Conservation (phyloP, 1,140 invertebrate genomes). For the Heliconius melpomene region DNA sequence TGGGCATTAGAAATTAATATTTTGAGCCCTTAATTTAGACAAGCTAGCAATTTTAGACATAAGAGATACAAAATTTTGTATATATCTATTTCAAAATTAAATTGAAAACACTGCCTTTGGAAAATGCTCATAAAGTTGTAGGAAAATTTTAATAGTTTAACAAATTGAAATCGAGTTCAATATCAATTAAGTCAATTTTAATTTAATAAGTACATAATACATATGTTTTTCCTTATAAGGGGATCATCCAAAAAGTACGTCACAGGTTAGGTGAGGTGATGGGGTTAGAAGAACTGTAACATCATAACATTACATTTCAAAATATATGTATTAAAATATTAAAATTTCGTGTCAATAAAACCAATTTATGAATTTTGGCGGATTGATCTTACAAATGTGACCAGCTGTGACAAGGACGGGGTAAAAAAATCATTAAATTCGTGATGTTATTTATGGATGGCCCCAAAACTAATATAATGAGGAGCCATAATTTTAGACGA, state of each 20-base stretch:
- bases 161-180: constrained; percentile 11
- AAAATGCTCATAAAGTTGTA: constrained; percentile 52
- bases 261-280: too few species aligned
- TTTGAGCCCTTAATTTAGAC: background rate
- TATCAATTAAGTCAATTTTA: constrained; percentile 12
- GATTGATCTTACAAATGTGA: too few species aligned
- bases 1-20: background rate
- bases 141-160: constrained; percentile 12
- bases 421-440: too few species aligned
- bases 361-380: too few species aligned
- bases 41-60: background rate
- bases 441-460: too few species aligned
- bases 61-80: constrained; percentile 22
- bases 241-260: too few species aligned
- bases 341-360: too few species aligned
- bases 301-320: too few species aligned
- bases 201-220: constrained; percentile 34
- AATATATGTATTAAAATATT: too few species aligned
- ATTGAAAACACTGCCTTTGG: constrained; percentile 52
- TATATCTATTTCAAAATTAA: constrained; percentile 31
- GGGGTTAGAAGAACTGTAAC: too few species aligned
- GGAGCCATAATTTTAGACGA: constrained; percentile 71
- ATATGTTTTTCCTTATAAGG: background rate
- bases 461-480: constrained; percentile 36
- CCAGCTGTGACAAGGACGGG: too few species aligned